phyloP scores from a whole-genome alignment of 2,113 vertebrate genomes.

The Oriolus oriolus region DNA sequence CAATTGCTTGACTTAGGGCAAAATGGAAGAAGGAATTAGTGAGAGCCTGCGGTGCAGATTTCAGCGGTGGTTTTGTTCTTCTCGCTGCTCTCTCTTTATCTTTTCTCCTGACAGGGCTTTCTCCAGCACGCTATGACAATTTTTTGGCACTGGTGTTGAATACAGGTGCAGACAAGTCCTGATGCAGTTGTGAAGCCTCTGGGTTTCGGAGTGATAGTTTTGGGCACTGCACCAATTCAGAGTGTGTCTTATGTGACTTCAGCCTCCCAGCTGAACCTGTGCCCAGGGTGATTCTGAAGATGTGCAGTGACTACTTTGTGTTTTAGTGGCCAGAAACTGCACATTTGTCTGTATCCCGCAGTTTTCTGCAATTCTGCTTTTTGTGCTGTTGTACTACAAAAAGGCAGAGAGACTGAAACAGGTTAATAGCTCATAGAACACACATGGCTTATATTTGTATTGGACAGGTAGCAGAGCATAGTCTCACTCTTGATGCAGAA shows the following conservation, averaged over 20 bases:
- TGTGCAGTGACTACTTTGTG: too few relatives aligned
- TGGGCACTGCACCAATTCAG: not conserved
- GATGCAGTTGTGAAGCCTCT: not conserved
- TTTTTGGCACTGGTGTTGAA: conserved; percentile 11
- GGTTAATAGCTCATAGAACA: not conserved
- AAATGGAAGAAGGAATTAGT: conserved; percentile 15
- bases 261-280: not conserved
- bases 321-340: not conserved
- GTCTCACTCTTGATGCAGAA: not conserved
- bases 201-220: not conserved
- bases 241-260: not conserved
- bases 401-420: not conserved
- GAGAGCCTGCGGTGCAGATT: not conserved
- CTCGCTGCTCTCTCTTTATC: not conserved
- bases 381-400: not conserved
- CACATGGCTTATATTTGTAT: rapidly evolving
- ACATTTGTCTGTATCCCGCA: not conserved
- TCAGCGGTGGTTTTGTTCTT: not conserved
- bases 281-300: not conserved
- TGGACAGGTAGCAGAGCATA: not conserved
- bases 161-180: conserved; percentile 1
- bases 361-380: not conserved
- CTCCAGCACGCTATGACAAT: not conserved
- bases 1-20: not conserved
- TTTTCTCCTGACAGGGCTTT: not conserved